Evolutionary conservation across 2,888 invertebrate species (phyloP).

Genomic region (Tetragonisca angustula): DNA sequence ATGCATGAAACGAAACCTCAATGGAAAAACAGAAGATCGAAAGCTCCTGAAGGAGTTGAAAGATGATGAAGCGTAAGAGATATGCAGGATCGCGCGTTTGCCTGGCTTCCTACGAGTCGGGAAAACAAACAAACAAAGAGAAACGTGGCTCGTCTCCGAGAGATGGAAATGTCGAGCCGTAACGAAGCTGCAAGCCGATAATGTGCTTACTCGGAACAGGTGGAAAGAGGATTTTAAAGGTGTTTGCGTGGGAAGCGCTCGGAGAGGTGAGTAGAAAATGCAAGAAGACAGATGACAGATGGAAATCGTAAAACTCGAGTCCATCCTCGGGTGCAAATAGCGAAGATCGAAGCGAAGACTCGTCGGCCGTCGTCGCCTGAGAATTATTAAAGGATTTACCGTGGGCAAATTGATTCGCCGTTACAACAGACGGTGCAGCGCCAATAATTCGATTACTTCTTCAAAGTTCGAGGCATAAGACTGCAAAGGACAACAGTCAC

Average conservation of each 20-base stretch:
- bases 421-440: too few relatives aligned
- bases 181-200: constrained; percentile 66
- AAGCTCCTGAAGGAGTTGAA: background rate
- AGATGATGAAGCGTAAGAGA: background rate
- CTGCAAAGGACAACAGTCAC: background rate
- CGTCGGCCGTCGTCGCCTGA: background rate
- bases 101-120: constrained; percentile 4
- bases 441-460: background rate
- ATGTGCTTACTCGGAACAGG: constrained; percentile 61
- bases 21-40: too few relatives aligned
- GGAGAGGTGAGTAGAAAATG: background rate
- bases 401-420: constrained; percentile 14
- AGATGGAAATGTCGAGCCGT: constrained; percentile 51
- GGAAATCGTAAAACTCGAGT: constrained; percentile 9
- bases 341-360: background rate
- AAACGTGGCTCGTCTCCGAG: background rate
- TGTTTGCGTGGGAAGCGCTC: constrained; percentile 13
- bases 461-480: background rate
- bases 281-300: constrained; percentile 5
- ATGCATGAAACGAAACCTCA: background rate
- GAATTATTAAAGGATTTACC: background rate
- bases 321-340: background rate
- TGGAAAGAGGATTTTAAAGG: constrained; percentile 47
- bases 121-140: constrained; percentile 27
- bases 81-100: constrained; percentile 13